These are phyloP conservation scores for Bombus turneri DNA, from an alignment of 1,140 invertebrate genomes.

Conservation along the genomic window DNA sequence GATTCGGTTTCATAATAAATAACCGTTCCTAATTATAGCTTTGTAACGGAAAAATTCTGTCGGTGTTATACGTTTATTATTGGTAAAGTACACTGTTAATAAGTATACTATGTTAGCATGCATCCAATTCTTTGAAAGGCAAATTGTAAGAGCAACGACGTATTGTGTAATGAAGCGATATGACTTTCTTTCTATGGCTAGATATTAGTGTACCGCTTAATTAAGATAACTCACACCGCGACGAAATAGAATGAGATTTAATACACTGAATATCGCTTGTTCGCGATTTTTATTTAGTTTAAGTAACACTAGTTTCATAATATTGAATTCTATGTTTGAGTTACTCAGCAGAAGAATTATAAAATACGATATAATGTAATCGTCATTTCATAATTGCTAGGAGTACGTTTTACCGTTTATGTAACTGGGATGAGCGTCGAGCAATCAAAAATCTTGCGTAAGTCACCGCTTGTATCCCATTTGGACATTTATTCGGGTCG, in stretches of 20 bases:
- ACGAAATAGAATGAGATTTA: neutral
- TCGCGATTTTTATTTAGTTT: neutral
- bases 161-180: neutral
- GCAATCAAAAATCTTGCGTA: slow-evolving; percentile 63
- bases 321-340: slow-evolving; percentile 7
- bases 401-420: slow-evolving; percentile 57
- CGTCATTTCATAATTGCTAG: slow-evolving; percentile 53
- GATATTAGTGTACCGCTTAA: neutral
- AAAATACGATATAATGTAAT: slow-evolving; percentile 29
- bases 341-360: slow-evolving; percentile 31
- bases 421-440: slow-evolving; percentile 52
- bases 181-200: neutral
- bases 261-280: neutral
- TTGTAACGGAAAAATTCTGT: neutral
- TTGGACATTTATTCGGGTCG: slow-evolving; percentile 31
- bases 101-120: neutral
- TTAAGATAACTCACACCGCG: neutral
- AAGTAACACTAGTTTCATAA: slow-evolving; percentile 25
- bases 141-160: neutral
- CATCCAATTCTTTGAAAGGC: neutral
- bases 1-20: neutral
- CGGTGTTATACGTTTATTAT: neutral
- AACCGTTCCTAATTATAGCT: neutral
- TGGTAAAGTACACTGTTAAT: neutral
- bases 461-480: slow-evolving; percentile 20